phyloP scores from a whole-genome alignment of 2,888 invertebrate species.

The Lochmaea crataegi region DNA sequence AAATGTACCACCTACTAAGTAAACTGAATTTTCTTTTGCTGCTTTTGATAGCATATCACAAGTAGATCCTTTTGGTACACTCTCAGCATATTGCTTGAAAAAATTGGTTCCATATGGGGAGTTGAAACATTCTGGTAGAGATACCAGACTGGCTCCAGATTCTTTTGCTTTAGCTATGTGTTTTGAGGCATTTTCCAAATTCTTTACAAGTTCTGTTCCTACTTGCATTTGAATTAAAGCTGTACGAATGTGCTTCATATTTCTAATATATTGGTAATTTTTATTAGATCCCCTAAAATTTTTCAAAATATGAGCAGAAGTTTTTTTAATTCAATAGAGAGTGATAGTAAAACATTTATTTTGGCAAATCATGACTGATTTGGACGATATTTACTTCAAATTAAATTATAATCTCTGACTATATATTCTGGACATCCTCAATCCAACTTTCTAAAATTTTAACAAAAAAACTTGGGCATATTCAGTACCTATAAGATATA shows the following conservation, averaged over 20 bases:
- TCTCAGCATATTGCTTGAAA: slow-evolving; percentile 83
- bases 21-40: slow-evolving; percentile 81
- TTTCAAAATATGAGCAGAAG: no score
- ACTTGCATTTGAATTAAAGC: slow-evolving; percentile 88
- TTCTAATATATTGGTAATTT: slow-evolving; percentile 3
- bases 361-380: no score
- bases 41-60: slow-evolving; percentile 76
- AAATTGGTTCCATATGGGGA: slow-evolving; percentile 90
- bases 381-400: no score
- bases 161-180: slow-evolving; percentile 75
- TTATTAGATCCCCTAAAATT: background rate
- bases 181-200: slow-evolving; percentile 78
- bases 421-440: no score
- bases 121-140: slow-evolving; percentile 92
- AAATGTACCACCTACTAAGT: slow-evolving; percentile 90
- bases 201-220: slow-evolving; percentile 78
- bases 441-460: no score
- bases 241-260: slow-evolving; percentile 61
- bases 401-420: no score
- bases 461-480: no score
- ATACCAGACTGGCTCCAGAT: slow-evolving; percentile 74
- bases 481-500: no score
- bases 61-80: slow-evolving; percentile 83
- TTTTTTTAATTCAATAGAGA: background rate
- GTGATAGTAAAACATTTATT: no score